These are phyloP conservation scores for Apostichopus leukothele DNA, from an alignment of 53 echinoderm and acorn worm genomes.

Conservation along the genomic window DNA sequence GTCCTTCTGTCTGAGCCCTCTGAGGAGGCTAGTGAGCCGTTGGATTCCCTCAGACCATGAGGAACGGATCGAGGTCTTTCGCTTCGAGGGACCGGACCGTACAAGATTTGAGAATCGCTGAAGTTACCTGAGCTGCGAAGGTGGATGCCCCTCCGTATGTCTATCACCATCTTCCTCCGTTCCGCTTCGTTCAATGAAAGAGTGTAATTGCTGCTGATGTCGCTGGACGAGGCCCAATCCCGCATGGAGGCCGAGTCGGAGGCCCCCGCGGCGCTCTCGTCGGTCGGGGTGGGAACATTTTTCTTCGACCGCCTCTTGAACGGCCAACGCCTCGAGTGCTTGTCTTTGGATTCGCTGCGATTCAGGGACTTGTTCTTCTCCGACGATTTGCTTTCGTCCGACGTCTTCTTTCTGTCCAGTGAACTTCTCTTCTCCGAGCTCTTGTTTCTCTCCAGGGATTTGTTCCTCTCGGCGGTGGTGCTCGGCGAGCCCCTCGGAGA, in stretches of 20 bases:
- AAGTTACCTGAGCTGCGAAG: constrained; percentile 61
- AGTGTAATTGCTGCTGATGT: constrained; percentile 56
- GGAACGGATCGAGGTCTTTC: constrained; percentile 27
- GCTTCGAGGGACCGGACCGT: background rate
- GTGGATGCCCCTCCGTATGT: constrained; percentile 72
- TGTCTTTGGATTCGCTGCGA: constrained; percentile 66
- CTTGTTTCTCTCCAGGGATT: constrained; percentile 9
- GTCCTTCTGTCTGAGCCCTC: constrained; percentile 65
- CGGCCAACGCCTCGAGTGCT: constrained; percentile 72
- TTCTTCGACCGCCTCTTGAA: constrained; percentile 76
- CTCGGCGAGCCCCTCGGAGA: background rate
- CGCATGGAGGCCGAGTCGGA: constrained; percentile 83
- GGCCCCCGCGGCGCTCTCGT: constrained; percentile 82
- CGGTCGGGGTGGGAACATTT: constrained; percentile 83
- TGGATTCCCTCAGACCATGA: constrained; percentile 49
- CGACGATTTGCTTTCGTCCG: background rate
- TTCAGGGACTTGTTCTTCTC: constrained; percentile 42
- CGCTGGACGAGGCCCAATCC: constrained; percentile 66
- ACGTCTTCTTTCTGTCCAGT: constrained; percentile 23
- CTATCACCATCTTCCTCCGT: constrained; percentile 69
- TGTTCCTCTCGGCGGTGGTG: background rate
- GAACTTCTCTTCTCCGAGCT: constrained; percentile 37
- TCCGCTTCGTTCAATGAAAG: constrained; percentile 74
- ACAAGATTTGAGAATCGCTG: constrained; percentile 77
- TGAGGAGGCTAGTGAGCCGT: constrained; percentile 58